Percentiles rank a stretch among this genome's conserved stretches.
phyloP scores from a whole-genome alignment of 1,140 invertebrate genomes.

The Heliconius nattereri region DNA sequence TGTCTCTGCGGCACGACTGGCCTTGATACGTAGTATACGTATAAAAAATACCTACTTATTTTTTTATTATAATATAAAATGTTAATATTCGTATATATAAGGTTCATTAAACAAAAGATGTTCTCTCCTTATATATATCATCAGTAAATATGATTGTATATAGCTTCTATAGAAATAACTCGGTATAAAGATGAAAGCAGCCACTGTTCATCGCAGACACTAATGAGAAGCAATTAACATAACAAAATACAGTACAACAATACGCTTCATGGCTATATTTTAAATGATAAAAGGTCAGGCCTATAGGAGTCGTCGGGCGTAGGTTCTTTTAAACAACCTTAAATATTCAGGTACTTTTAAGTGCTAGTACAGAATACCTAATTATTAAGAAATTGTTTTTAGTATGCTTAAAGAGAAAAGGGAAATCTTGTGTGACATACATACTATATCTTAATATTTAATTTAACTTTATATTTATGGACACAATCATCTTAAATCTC shows the following conservation, averaged over 20 bases:
- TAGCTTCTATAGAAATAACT: not conserved
- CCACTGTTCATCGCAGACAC: conserved; percentile 14
- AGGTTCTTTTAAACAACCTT: not conserved
- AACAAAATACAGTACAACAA: conserved; percentile 27
- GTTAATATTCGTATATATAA: no score
- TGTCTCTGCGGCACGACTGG: no score
- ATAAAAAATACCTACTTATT: no score
- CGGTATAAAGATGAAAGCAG: not conserved
- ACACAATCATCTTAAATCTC: not conserved
- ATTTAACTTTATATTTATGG: not conserved
- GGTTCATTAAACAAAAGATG: no score
- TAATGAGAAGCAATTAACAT: conserved; percentile 33
- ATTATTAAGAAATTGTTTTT: conserved; percentile 1
- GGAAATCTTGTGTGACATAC: not conserved
- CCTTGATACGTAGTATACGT: no score
- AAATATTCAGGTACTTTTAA: not conserved
- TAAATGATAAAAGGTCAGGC: conserved; percentile 25
- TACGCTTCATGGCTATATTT: conserved; percentile 25
- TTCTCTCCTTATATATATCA: no score
- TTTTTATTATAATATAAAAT: no score
- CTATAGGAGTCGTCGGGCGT: conserved; percentile 11
- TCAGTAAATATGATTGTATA: not conserved
- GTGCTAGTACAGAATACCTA: not conserved
- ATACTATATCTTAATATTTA: not conserved
- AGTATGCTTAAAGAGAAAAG: conserved; percentile 2